These are phyloP conservation scores for Cerceris rybyensis DNA, from an alignment of 2,888 invertebrate genomes.

Conservation along the genomic window DNA sequence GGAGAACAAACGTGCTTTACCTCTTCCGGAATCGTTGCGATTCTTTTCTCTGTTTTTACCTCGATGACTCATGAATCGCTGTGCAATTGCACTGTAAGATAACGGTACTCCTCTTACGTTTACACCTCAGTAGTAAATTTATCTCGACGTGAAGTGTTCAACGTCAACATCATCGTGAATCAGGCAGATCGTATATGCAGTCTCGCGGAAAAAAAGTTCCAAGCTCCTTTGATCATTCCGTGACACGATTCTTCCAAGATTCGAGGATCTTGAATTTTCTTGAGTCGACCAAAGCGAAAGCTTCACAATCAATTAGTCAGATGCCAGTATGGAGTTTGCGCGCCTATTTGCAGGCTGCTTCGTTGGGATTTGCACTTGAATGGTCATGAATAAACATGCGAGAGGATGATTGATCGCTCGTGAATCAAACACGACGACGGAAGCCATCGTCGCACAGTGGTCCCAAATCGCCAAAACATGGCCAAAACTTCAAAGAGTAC, in stretches of 20 bases:
- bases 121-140: too few relatives aligned
- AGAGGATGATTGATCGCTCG: conserved; percentile 64
- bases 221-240: not conserved
- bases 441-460: conserved; percentile 58
- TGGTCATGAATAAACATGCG: conserved; percentile 73
- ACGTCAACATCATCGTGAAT: too few relatives aligned
- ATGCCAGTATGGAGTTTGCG: conserved; percentile 65
- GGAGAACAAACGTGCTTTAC: too few relatives aligned
- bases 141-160: too few relatives aligned
- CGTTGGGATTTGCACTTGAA: conserved; percentile 71
- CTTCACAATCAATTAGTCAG: conserved; percentile 73
- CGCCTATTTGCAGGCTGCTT: conserved; percentile 65
- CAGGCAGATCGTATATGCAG: too few relatives aligned
- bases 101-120: too few relatives aligned
- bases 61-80: too few relatives aligned
- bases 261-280: conserved; percentile 25
- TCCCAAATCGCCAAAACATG: conserved; percentile 43
- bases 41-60: too few relatives aligned
- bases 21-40: too few relatives aligned
- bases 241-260: not conserved
- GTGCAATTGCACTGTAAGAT: too few relatives aligned
- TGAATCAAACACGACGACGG: conserved; percentile 59
- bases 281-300: conserved; percentile 53
- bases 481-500: too few relatives aligned
- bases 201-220: too few relatives aligned